Evolutionary conservation across 2,797 vertebrate genomes (phyloP).

Genomic region (Acipenser ruthenus): DNA sequence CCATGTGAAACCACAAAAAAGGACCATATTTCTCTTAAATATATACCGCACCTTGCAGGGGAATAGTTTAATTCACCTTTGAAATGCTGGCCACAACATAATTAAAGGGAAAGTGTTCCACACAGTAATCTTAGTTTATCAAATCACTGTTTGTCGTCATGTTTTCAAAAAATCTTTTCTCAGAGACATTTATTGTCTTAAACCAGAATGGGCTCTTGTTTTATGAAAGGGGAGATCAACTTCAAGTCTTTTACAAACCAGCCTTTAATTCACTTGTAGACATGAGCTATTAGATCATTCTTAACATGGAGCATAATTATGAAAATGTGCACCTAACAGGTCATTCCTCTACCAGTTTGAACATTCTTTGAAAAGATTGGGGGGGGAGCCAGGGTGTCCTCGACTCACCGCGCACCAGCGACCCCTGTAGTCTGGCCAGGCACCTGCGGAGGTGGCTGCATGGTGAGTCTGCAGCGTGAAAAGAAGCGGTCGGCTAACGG

Average conservation of each 20-base stretch:
- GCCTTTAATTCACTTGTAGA: not conserved
- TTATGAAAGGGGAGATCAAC: not conserved
- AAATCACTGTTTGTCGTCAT: constrained; percentile 10
- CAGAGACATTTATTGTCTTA: constrained; percentile 4
- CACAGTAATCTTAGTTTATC: constrained; percentile 25
- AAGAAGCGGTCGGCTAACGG: too few relatives aligned
- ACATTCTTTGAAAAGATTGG: too few relatives aligned
- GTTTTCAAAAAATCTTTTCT: constrained; percentile 1
- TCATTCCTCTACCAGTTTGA: too few relatives aligned
- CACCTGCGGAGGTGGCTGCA: too few relatives aligned
- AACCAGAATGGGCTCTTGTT: not conserved
- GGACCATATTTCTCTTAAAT: constrained; percentile 89
- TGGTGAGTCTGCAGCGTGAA: too few relatives aligned
- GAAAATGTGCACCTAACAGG: too few relatives aligned
- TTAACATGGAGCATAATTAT: not conserved
- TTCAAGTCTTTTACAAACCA: not conserved
- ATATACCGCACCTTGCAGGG: constrained; percentile 82
- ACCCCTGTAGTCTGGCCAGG: too few relatives aligned
- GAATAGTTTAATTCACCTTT: constrained; percentile 79
- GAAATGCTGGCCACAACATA: constrained; percentile 86
- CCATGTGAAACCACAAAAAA: constrained; percentile 93
- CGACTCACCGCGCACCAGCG: too few relatives aligned
- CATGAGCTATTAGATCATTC: not conserved
- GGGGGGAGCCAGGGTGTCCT: too few relatives aligned
- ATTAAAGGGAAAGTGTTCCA: constrained; percentile 89